Evolutionary conservation across 2,888 invertebrate genomes (phyloP), one percentile per base, ranked within the genome.

Genomic region (Steinernema carpocapsae): DNA sequence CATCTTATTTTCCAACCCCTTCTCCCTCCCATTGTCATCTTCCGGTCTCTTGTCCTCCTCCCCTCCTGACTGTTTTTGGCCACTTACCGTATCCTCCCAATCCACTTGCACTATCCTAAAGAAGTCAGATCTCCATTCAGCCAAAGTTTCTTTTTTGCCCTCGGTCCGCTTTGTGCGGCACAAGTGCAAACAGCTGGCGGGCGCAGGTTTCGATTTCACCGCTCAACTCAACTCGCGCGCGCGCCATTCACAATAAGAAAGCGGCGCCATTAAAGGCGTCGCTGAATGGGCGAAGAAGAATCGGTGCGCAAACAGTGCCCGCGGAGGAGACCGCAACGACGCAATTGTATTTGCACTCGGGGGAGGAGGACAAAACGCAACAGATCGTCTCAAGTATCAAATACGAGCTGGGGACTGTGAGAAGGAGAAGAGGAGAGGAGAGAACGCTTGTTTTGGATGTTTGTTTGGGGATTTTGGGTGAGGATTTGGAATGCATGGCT

Each of bases 251-350:
- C 56, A 56, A 56, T 26, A 56, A 26, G 22, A 22, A 56, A 56
- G 56, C 56, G 56, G 56, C 56, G 26, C 56, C 56, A 56, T 56
- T 56, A 56, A 56, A 56, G 56, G 22, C 56, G 56, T 26, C 43
- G 24, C 56, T 56, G 24, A 56, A 56, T 56, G 56, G 56, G 26
- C 24, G 10, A 14, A 43, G 7, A 7, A 51, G 51, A 43, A 48
- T 48, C 48, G 26, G 56, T 24, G 56, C 56, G 56, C 56, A 56
- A 56, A 56, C 56, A 56, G 56, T 56, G n/a, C n/a, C 48, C 10
- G 10, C 43, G 43, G 43, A n/a, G n/a, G n/a, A n/a, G n/a, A n/a
- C n/a, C n/a, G n/a, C n/a, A n/a, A n/a, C 51, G 51, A 51, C 51
- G 56, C 56, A 56, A 56, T 56, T 56, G 56, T 56, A 56, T 56